Base-by-base conservation (phyloP, 1,140 invertebrate species). In the Planococcus citri region DNA sequence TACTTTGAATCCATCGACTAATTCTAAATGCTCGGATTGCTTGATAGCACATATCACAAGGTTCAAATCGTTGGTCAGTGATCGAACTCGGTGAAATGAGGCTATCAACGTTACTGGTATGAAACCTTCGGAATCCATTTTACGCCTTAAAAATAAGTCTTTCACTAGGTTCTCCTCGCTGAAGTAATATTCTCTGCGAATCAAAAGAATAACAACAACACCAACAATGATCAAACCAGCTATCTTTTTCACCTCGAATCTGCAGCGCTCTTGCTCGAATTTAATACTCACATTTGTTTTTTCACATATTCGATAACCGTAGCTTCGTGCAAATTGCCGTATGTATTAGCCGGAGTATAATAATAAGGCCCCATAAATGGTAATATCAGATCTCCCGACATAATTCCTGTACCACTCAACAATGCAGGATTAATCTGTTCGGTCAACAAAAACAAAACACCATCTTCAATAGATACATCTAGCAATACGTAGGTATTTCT, bases 131-230 rank as follows among this genome's bases (percentile, higher is more conserved):
- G 85, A 76, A 75, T 95, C 90, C 97, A 99, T 99, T 84, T 96
- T 96, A 71, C 94, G 86, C 69, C 97, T 85, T 73, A 99, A 82
- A 81, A 96, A 99, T 79, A 97, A 94, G 78, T 99, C 97, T 75
- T 91, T 87, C 74, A 90, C 85, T 68, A 99, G 82, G 82, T 99
- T 99, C 75, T 98, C 95, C 75, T 91, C 88, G 77, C 94, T 97
- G 81, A 99, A 98, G 84, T 99, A 99, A 81, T 99, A 99, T 82
- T 99, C 96, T 78, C 95, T 97, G 80, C 33, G 86, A 83, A 73
- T 74, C 72, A 72, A 72, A 21, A 72, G 73, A 70, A 33, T 27
- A 29, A 51, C 6, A 37, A n/a, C n/a, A n/a, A n/a, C n/a, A 37
- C 14, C 33, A 6, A 37, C 33, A 6, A 37, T 37, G 6, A 37